Evolutionary conservation across 92 coral and sea anemone species (phyloP), one percentile per base, ranked within the genome.

Genomic region (Pocillopora grandis): DNA sequence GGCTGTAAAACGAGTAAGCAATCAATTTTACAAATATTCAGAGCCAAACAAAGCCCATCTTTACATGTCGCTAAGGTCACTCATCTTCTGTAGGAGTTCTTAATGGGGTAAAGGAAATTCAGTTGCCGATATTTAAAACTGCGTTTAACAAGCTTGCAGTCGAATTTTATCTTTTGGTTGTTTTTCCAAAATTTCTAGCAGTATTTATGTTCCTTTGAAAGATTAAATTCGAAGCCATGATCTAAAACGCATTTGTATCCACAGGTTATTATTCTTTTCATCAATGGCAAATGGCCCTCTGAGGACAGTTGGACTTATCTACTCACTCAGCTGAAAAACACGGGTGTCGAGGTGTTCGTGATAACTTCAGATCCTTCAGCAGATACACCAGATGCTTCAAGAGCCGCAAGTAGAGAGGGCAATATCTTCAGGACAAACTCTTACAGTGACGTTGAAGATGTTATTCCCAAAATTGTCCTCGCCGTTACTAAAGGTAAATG

Each of bases 281-380:
- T 90, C 60, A 87, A 88, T 33, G 97, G 93, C 14, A 74, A 92
- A 68, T 93, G 97, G 97, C 86, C 93, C 12, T 70, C 81, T 12
- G 88, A 78, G 75, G 27, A 83, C 78, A 75, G 67, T 66, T 72
- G 82, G 77, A 72, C 67, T 63, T 31, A 21, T 58, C 79, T 55
- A 16, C 57, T 83, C n/a, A 83, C 56, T 19, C 79, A 75, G 14
- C 80, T 83, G 56, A 83, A 83, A 62, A 59, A 64, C 5, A 83
- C 33, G 27, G 80, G 80, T 10, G 60, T 73, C 55, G 78, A 62
- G 9, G 86, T 83, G n/a, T 83, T 61, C 19, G 80, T 83, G 27
- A 79, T 73, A 33, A 83, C 80, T 23, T 62, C 80, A 72, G 74
- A 56, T 48, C 86, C 72, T 16, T 17, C 86, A 65, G 79, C 80